Base-by-base conservation (phyloP, 2,888 invertebrate genomes). In the Limenitis camilla region DNA sequence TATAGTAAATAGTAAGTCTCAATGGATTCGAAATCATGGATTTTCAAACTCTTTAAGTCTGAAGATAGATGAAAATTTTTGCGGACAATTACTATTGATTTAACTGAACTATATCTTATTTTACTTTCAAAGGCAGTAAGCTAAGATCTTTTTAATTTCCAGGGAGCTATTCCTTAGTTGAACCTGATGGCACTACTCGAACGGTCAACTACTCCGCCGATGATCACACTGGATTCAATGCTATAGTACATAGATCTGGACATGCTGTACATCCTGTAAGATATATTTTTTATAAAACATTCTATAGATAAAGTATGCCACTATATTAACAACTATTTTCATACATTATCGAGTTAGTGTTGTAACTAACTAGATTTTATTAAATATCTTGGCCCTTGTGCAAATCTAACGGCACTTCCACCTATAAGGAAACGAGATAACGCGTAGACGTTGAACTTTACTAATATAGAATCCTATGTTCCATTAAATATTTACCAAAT, bases 191-290 rank as follows among this genome's bases (percentile, higher is more conserved):
- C 11, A 80, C 87, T 0, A 88, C 87, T 1, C 74, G 87, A 6
- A 88, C 89, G 38, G 93, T 93, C 38, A 88, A 90, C 58, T 93
- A 93, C 72, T 88, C 91, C 19, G 92, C 93, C 40, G 92, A 92
- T 67, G 91, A 91, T 67, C 91, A 92, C 71, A 90, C 88, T 63
- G 92, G 92, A 7, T 92, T 92, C 83, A 92, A 92, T 67, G 92
- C 92, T 29, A 89, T 92, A 43, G 92, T 92, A 5, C 90, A 91
- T 61, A 91, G 89, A 73, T 83, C 89, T 29, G 92, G 91, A 43
- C 92, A 92, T 65, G 89, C 90, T 10, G 87, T 85, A 0, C 90
- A 90, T 70, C 90, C 90, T 67, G 82, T 84, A 66, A 70, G 64
- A 29, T 11, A 19, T 19, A n/a, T 19, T 19, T 19, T 19, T 19